Evolutionary conservation across 2,888 invertebrate species (phyloP).

Genomic region (Smittia sp.): DNA sequence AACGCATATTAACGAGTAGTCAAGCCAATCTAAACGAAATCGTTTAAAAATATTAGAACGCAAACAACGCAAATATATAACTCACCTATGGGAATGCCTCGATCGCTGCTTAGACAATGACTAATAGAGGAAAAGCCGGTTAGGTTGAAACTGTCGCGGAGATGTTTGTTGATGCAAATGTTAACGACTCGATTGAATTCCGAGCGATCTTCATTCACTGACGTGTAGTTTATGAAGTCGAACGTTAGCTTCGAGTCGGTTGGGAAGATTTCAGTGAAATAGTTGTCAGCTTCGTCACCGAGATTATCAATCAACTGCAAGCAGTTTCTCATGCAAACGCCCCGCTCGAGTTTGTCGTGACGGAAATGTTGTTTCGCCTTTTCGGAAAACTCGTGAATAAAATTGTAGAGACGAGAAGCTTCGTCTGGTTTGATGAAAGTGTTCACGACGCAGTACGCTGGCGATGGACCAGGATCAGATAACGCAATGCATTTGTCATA

Average conservation of each 20-base stretch:
- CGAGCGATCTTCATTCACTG: not conserved
- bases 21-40: not conserved
- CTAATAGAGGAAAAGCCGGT: not conserved
- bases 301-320: not conserved
- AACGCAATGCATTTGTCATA: not conserved
- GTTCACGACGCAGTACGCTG: not conserved
- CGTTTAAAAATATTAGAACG: not conserved
- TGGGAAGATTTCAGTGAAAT: not conserved
- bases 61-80: not conserved
- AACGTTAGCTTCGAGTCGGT: not conserved
- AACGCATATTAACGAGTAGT: not conserved
- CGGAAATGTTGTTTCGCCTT: constrained; percentile 18
- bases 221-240: not conserved
- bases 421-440: not conserved
- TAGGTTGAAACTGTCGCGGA: not conserved
- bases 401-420: not conserved
- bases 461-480: no score
- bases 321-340: not conserved
- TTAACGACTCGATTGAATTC: not conserved
- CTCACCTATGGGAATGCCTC: not conserved
- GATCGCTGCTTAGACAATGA: not conserved
- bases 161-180: constrained; percentile 9
- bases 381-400: not conserved
- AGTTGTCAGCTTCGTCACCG: not conserved
- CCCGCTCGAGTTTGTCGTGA: constrained; percentile 25